Evolutionary conservation across 2,797 vertebrate species (phyloP).

Genomic region (Syngnathus rostellatus): DNA sequence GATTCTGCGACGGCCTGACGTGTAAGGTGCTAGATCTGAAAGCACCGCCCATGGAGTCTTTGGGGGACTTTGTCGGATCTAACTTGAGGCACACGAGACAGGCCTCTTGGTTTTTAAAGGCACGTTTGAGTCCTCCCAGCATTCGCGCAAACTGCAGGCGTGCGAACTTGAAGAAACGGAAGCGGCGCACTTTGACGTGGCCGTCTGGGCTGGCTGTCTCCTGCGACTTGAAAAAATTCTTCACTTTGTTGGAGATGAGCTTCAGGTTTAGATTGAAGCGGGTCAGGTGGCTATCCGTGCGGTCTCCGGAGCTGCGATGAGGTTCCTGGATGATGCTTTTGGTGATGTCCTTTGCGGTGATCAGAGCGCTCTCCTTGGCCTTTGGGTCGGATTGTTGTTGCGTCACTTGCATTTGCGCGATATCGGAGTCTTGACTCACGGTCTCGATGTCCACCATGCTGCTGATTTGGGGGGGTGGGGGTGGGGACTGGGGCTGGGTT

Average conservation of each 20-base stretch:
- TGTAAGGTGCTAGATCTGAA: constrained; percentile 5
- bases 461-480: too few species aligned
- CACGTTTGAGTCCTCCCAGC: constrained; percentile 3
- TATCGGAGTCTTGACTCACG: not conserved
- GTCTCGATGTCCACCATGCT: not conserved
- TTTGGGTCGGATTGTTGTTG: not conserved
- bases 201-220: not conserved
- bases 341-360: not conserved
- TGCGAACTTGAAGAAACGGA: constrained; percentile 5
- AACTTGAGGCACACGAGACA: not conserved
- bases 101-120: constrained; percentile 4
- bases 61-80: not conserved
- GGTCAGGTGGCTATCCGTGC: not conserved
- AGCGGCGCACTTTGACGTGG: not conserved
- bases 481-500: not conserved
- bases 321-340: constrained; percentile 7
- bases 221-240: constrained; percentile 5
- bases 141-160: constrained; percentile 2
- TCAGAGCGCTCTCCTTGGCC: not conserved
- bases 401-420: not conserved
- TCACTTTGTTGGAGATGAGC: constrained; percentile 4
- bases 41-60: not conserved
- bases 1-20: not conserved
- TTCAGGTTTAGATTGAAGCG: constrained; percentile 5
- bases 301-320: not conserved